Evolutionary conservation across 2,113 vertebrate genomes (phyloP).

Genomic region (Rhabdornis inornatus): DNA sequence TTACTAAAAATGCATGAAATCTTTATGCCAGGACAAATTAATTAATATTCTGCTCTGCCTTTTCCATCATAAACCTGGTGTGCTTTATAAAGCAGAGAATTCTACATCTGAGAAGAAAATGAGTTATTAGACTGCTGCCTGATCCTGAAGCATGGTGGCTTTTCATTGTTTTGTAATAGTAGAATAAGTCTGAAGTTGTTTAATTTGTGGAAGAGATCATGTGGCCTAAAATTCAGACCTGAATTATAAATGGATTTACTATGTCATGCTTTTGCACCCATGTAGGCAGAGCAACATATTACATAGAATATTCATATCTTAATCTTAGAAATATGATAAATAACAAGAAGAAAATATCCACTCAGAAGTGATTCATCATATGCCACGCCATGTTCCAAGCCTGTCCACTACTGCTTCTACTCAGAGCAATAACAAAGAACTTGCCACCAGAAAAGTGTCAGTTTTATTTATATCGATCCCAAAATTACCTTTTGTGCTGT

Average conservation of each 20-base stretch:
- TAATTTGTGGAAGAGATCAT: neutral
- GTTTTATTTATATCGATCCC: conserved; percentile 19
- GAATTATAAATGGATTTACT: neutral
- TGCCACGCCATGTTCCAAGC: neutral
- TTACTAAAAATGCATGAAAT: neutral
- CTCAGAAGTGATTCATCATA: neutral
- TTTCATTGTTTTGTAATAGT: neutral
- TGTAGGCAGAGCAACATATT: neutral
- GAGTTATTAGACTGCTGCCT: neutral
- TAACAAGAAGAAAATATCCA: neutral
- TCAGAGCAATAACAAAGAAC: neutral
- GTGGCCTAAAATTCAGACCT: neutral
- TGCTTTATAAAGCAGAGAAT: neutral
- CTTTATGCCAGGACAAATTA: neutral
- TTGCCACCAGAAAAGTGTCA: neutral
- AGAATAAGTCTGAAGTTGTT: neutral
- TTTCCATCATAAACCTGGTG: neutral
- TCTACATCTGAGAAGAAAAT: neutral
- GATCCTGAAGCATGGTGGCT: neutral
- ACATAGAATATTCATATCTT: neutral
- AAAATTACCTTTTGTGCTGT: conserved; percentile 13
- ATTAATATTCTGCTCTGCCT: neutral
- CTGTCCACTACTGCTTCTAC: neutral
- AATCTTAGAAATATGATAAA: neutral
- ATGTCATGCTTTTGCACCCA: neutral